phyloP scores from a whole-genome alignment of 2,888 invertebrate genomes.

The Itoplectis maculator region DNA sequence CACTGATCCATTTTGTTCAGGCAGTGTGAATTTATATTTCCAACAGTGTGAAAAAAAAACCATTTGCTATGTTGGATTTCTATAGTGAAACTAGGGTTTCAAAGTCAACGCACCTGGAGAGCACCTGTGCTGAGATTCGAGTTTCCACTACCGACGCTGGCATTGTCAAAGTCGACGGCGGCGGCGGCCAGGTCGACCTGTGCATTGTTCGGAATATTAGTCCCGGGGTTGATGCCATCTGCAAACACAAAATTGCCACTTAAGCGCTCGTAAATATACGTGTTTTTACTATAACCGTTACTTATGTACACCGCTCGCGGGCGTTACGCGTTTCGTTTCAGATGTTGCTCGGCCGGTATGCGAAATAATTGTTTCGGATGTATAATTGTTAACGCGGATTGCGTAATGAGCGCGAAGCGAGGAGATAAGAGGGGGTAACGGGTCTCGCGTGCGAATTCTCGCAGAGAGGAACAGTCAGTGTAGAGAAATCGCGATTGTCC shows the following conservation, averaged over 20 bases:
- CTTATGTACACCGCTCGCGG: slow-evolving; percentile 2
- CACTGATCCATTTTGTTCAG: no score
- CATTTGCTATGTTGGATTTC: neutral
- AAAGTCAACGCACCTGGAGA: slow-evolving; percentile 84
- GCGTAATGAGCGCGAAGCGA: slow-evolving; percentile 51
- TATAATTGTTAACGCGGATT: slow-evolving; percentile 61
- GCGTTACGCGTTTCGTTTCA: slow-evolving; percentile 35
- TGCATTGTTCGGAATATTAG: slow-evolving; percentile 73
- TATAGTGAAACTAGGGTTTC: neutral
- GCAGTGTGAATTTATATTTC: no score
- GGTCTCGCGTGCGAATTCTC: slow-evolving; percentile 14
- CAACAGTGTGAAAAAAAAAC: slow-evolving; percentile 7
- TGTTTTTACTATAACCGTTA: slow-evolving; percentile 35
- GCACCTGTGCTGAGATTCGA: slow-evolving; percentile 86
- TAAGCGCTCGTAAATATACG: slow-evolving; percentile 3
- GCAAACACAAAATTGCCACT: slow-evolving; percentile 21
- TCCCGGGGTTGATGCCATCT: slow-evolving; percentile 76
- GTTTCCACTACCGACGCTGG: slow-evolving; percentile 83
- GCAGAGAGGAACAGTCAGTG: no score
- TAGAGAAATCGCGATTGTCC: no score
- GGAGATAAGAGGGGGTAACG: neutral
- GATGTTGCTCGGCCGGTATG: slow-evolving; percentile 51
- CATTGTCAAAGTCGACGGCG: slow-evolving; percentile 82
- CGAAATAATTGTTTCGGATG: slow-evolving; percentile 66
- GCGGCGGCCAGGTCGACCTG: slow-evolving; percentile 75